Evolutionary conservation across 2,888 invertebrate species (phyloP).

Genomic region (Limnephilus marmoratus): DNA sequence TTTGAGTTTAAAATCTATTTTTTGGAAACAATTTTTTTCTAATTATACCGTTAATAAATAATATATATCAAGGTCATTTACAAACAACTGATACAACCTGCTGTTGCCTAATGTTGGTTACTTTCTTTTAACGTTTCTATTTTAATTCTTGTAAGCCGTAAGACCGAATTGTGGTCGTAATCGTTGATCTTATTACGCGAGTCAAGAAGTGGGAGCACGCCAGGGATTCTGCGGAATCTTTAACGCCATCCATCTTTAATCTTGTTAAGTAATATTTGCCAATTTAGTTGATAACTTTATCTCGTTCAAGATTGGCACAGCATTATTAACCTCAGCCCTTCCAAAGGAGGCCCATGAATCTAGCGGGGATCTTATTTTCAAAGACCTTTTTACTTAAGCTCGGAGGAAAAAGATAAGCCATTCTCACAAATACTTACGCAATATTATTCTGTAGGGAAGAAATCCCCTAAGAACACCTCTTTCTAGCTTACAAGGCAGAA

Average conservation of each 20-base stretch:
- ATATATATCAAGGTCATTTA: neutral
- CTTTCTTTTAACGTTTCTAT: neutral
- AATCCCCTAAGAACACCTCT: slow-evolving; percentile 50
- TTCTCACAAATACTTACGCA: slow-evolving; percentile 50
- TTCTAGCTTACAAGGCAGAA: neutral
- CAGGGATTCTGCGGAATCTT: neutral
- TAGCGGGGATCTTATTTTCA: slow-evolving; percentile 8
- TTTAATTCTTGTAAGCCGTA: neutral
- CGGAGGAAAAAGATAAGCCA: slow-evolving; percentile 34
- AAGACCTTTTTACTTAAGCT: neutral
- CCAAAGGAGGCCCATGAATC: slow-evolving; percentile 12
- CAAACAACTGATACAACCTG: neutral
- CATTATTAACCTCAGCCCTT: slow-evolving; percentile 37
- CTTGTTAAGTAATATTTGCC: slow-evolving; percentile 41
- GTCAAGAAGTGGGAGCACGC: neutral
- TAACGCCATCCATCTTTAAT: slow-evolving; percentile 33
- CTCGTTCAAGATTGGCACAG: slow-evolving; percentile 38
- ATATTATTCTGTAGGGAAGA: slow-evolving; percentile 56
- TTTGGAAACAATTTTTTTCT: no score
- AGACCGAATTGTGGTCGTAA: neutral
- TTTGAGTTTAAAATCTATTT: no score
- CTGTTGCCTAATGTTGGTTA: neutral
- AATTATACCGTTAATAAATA: no score
- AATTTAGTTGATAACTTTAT: slow-evolving; percentile 43
- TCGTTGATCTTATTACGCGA: neutral